Evolutionary conservation across 2,113 vertebrate species (phyloP), one percentile per base, ranked within the genome.

Genomic region (Chloropsis hardwickii): DNA sequence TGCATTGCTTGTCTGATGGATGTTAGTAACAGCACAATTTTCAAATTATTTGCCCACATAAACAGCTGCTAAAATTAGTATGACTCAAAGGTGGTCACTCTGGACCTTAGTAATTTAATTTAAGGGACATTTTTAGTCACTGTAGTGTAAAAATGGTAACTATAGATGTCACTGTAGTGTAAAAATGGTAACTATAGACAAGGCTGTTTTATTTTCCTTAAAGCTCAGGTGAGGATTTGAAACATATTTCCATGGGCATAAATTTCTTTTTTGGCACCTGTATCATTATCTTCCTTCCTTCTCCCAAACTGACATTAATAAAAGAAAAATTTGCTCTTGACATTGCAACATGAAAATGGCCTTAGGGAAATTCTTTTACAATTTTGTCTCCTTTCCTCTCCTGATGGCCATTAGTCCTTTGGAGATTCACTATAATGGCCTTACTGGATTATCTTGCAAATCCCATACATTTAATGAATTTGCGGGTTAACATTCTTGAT

Each of bases 401-500:
- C 57, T 88, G 57, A 37, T 74, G 64, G 56, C 67, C 39, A 73
- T 58, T 87, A 48, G 84, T 62, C n/a, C 60, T 86, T 64, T 90
- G 56, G 79, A 90, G 80, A 85, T 60, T 76, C 90, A 74, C 51
- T 48, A 33, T 78, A 90, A 80, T 74, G 61, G 39, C 57, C 12
- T 82, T 86, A 80, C 25, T 88, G 54, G 74, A 86, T 86, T 95
- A 92, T 89, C 22, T 78, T 88, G 45, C 29, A 83, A 90, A 96
- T 81, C 84, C 33, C 27, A 7, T 66, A 45, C 62, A 50, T 84
- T 80, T 81, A 69, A 88, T 84, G 39, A 62, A 67, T 88, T 85
- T 39, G 45, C 51, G 76, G 39, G 37, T 60, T 86, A 84, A 70
- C 69, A 53, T 88, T 96, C 57, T 42, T 93, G 92, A 62, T 54